Evolutionary conservation across 37 sponge, comb jelly and placozoan genomes (phyloP).

Genomic region (Cliona cf. orientalis): DNA sequence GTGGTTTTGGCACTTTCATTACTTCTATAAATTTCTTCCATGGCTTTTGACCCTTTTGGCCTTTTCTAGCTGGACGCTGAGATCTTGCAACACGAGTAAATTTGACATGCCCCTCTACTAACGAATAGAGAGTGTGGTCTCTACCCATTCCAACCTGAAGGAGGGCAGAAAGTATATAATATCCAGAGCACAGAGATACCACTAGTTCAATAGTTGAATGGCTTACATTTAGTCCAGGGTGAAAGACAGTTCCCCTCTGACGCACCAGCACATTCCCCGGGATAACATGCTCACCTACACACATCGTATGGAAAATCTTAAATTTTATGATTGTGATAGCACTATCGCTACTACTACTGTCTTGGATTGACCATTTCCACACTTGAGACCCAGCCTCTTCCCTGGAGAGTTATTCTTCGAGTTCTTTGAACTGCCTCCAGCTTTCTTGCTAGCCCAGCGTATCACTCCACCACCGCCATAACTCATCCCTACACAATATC

Average conservation of each 20-base stretch:
- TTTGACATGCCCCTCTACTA: slow-evolving; percentile 78
- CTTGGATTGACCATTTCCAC: slow-evolving; percentile 73
- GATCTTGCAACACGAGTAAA: slow-evolving; percentile 60
- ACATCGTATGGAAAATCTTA: slow-evolving; percentile 8
- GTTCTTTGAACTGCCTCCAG: slow-evolving; percentile 72
- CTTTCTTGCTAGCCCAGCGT: slow-evolving; percentile 85
- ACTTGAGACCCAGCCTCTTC: slow-evolving; percentile 81
- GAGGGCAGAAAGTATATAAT: background rate
- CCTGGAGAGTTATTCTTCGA: slow-evolving; percentile 70
- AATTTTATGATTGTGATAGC: background rate
- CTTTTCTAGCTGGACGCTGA: slow-evolving; percentile 35
- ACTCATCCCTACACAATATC: no score
- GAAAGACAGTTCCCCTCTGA: slow-evolving; percentile 80
- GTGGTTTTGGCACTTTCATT: slow-evolving; percentile 5
- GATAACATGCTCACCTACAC: slow-evolving; percentile 71
- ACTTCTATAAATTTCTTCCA: slow-evolving; percentile 67
- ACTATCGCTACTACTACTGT: background rate
- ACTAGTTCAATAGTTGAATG: background rate
- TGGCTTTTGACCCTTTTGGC: slow-evolving; percentile 42
- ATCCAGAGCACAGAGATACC: background rate
- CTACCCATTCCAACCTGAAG: slow-evolving; percentile 90
- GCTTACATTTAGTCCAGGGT: slow-evolving; percentile 85
- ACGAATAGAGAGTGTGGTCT: slow-evolving; percentile 87
- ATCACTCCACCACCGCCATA: no score
- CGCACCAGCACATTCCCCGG: slow-evolving; percentile 80